Evolutionary conservation across 1,140 invertebrate species (phyloP), one percentile per base, ranked within the genome.

Genomic region (Aethina tumida): DNA sequence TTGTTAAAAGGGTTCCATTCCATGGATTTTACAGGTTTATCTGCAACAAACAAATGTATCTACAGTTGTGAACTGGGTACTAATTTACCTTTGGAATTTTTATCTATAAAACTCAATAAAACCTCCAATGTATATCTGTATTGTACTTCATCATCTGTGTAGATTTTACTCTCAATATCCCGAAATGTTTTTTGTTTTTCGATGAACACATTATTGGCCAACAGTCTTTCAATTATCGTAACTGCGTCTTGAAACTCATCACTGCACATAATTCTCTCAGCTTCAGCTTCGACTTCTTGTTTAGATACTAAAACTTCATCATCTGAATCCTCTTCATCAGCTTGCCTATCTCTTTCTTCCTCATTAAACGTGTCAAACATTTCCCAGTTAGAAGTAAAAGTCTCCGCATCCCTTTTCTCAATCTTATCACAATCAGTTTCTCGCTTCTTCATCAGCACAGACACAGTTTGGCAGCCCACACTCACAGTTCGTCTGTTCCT

Each of bases 341-440:
- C 54, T 42, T 64, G 57, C 27, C 59, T 55, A 9, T 56, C 43
- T 12, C 58, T 61, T 4, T 56, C 43, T 13, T 51, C 43, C 5
- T 59, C 2, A 3, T 33, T 69, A 43, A 73, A 81, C 0, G 72
- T 75, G 43, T 83, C 79, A 41, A 72, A 70, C 69, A 82, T 78
- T 29, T 79, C 73, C 69, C 78, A 84, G 45, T 76, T 66, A 5
- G 79, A 81, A 0, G 79, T 77, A 49, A 75, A 77, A 0, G 68
- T 67, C 9, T 61, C 63, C 7, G 66, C 64, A 53, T 79, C 73
- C 30, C 60, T 65, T 9, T 68, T 71, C 32, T 63, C 57, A 2
- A 66, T 58, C 21, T 66, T 60, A 1, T 64, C 60, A 0, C 73
- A 64, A n/a, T 74, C 66, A 0, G 78, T 77, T 17, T 69, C 63